Conservation (phyloP, 1,140 invertebrate species). For the Reticulitermes speratus region DNA sequence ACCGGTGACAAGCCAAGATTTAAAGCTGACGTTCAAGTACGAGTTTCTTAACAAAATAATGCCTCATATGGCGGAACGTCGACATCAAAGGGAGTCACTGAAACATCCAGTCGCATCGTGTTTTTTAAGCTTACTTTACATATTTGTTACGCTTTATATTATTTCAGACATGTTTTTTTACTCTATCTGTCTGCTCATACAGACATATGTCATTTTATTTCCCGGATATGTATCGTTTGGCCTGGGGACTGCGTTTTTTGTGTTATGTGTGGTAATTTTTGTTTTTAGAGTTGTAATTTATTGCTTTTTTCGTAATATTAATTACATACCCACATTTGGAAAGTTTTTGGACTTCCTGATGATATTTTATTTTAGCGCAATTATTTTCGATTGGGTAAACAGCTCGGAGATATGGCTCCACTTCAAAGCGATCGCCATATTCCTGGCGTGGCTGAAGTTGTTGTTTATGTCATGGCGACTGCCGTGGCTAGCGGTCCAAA, state of each 20-base stretch:
- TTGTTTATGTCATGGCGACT: constrained; percentile 74
- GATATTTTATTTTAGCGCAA: no score
- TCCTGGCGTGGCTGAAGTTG: constrained; percentile 71
- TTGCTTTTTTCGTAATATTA: no score
- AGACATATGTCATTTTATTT: no score
- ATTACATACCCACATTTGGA: no score
- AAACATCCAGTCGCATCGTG: neutral
- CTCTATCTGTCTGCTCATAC: neutral
- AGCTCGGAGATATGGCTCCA: constrained; percentile 39
- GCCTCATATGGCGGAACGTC: neutral
- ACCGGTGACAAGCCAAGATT: neutral
- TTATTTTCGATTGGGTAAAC: no score
- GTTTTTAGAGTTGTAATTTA: no score
- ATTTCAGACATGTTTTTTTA: neutral
- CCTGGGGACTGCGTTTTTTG: no score
- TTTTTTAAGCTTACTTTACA: neutral
- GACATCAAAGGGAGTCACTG: neutral
- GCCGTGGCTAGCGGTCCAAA: constrained; percentile 66
- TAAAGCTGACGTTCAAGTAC: neutral
- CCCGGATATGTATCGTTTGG: no score
- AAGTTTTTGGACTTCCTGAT: no score
- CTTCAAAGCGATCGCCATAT: constrained; percentile 61
- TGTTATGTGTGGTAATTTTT: no score
- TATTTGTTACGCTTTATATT: neutral
- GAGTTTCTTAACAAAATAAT: neutral